These are phyloP conservation scores for Lerista edwardsae DNA, from an alignment of 2,797 vertebrate species.

Conservation along the genomic window DNA sequence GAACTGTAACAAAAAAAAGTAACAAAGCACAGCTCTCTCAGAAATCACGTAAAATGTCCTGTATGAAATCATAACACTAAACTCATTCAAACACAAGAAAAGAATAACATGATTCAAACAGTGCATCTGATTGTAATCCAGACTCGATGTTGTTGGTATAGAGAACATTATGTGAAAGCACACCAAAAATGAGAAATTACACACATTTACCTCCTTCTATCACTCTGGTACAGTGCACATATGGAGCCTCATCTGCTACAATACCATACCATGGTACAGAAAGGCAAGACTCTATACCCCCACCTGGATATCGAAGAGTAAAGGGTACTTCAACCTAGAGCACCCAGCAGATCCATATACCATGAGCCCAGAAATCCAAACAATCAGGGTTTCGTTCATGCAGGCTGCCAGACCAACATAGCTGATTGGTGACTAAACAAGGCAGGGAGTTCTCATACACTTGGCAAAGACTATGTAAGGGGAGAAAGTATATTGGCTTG, in stretches of 20 bases:
- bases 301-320: neutral
- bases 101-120: too few species aligned
- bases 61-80: neutral
- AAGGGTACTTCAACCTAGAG: neutral
- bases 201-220: neutral
- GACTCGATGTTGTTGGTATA: neutral
- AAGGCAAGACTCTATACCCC: neutral
- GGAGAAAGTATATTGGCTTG: too few species aligned
- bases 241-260: neutral
- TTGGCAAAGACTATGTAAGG: too few species aligned
- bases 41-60: neutral
- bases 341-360: neutral
- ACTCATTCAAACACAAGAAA: neutral
- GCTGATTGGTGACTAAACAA: too few species aligned
- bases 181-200: neutral
- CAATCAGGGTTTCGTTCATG: neutral
- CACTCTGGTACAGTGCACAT: neutral
- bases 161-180: neutral
- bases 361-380: neutral
- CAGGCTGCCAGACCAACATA: neutral
- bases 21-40: neutral
- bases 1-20: neutral
- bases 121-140: too few species aligned
- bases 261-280: neutral
- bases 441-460: too few species aligned